Evolutionary conservation across 2,888 invertebrate genomes (phyloP), one percentile per base, ranked within the genome.

Genomic region (Macropis europaea): DNA sequence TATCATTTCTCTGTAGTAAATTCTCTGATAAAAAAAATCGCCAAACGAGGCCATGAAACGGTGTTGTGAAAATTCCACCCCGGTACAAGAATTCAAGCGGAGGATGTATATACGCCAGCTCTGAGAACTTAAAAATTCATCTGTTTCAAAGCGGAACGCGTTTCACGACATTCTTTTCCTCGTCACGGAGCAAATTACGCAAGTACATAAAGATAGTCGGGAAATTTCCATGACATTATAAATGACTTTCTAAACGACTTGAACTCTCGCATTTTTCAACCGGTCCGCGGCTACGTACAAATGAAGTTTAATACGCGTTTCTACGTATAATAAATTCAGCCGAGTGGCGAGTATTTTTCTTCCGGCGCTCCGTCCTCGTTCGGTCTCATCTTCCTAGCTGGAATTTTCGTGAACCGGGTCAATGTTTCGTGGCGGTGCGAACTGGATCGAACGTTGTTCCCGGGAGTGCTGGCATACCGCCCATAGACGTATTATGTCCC

Each of bases 361-460:
- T 36, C 6, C 9, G 19, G 34, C 19, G 40, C 9, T 19, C 52
- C 42, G 48, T 56, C 56, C 64, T 28, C 60, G 52, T 36, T 64
- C 43, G 6, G 63, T 57, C 56, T 60, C 54, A 68, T 73, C 68
- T 70, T 59, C 61, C 54, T 57, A 63, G 42, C 24, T 34, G 62
- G 66, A 69, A 76, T 80, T 80, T 68, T 73, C 73, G 67, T 48
- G 73, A 79, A 80, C 54, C 73, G 59, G 77, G 73, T 81, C 81
- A 81, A 79, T 81, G 81, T 79, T 81, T 81, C 77, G 73, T 67
- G 40, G 69, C 76, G 71, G 61, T 67, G 71, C 69, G 66, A 78
- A 71, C 53, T 63, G 79, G 81, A 81, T 77, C 81, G 81, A 81
- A 79, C 76, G 68, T 70, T 64, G 74, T 79, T 79, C 76, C 73